Conservation (phyloP, 2,888 invertebrate species). For the Eudemis profundana region DNA sequence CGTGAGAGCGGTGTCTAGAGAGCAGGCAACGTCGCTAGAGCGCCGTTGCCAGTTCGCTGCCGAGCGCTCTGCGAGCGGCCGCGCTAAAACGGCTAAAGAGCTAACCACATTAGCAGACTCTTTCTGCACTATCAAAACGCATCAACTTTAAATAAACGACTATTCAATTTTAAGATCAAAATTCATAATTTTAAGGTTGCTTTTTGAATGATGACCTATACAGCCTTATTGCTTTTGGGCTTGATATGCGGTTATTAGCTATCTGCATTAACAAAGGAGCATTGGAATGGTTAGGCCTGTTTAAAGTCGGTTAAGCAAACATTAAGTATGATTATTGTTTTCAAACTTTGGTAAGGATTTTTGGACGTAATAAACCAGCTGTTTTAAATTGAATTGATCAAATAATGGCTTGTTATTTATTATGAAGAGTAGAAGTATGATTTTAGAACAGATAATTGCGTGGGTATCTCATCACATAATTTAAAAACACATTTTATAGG, state of each 20-base stretch:
- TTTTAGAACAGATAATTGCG: too few relatives aligned
- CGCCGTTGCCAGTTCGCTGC: slow-evolving; percentile 58
- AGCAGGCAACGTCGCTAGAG: slow-evolving; percentile 70
- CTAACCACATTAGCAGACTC: slow-evolving; percentile 62
- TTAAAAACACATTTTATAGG: too few relatives aligned
- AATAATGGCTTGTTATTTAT: background rate
- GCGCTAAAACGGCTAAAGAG: slow-evolving; percentile 61
- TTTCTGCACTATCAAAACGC: slow-evolving; percentile 6
- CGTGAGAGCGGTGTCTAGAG: slow-evolving; percentile 71
- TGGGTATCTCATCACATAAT: too few relatives aligned
- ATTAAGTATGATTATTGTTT: slow-evolving; percentile 37
- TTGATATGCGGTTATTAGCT: slow-evolving; percentile 56
- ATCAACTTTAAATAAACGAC: background rate
- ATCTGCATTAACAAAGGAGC: slow-evolving; percentile 58
- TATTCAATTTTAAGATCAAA: background rate
- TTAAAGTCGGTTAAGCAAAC: slow-evolving; percentile 38
- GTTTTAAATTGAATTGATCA: background rate
- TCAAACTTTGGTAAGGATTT: slow-evolving; percentile 20
- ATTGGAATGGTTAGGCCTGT: slow-evolving; percentile 33
- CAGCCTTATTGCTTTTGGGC: background rate
- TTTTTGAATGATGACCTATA: background rate
- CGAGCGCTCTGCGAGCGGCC: slow-evolving; percentile 46
- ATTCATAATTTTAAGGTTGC: background rate
- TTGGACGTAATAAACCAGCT: background rate
- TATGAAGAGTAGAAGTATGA: too few relatives aligned